Conservation (phyloP, 1,140 invertebrate species). For the Acromyrmex heyeri region DNA sequence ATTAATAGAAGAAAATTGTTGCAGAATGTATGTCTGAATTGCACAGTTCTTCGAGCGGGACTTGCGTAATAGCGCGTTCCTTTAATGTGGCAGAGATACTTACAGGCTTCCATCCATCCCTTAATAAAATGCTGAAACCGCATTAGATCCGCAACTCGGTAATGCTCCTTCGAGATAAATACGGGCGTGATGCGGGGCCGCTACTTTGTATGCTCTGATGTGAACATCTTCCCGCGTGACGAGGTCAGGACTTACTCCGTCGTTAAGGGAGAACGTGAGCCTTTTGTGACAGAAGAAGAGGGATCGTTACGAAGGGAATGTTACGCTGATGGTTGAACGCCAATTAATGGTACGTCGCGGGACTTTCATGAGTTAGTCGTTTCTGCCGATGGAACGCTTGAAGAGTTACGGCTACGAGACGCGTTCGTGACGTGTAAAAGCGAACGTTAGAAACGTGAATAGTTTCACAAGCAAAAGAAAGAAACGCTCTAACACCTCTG, state of each 20-base stretch:
- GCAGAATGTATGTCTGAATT: neutral
- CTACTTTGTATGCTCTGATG: constrained; percentile 51
- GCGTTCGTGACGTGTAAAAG: constrained; percentile 48
- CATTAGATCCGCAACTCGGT: neutral
- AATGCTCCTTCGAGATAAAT: constrained; percentile 19
- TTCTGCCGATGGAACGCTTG: constrained; percentile 32
- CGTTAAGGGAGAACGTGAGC: constrained; percentile 59
- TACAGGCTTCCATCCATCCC: neutral
- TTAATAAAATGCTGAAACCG: neutral
- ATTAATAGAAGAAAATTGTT: constrained; percentile 7
- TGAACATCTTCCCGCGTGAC: constrained; percentile 1
- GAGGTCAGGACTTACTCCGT: constrained; percentile 28
- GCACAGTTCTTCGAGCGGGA: neutral
- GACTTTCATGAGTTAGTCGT: constrained; percentile 52
- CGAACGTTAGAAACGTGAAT: constrained; percentile 43
- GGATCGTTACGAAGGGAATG: constrained; percentile 53
- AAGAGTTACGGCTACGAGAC: constrained; percentile 41
- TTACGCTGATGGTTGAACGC: constrained; percentile 54
- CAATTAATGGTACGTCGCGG: constrained; percentile 60
- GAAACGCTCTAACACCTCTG: neutral
- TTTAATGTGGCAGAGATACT: constrained; percentile 9
- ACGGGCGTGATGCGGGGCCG: neutral
- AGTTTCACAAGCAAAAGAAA: constrained; percentile 37
- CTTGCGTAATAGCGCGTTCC: constrained; percentile 33
- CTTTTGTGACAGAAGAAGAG: constrained; percentile 55